Percentiles rank a stretch among this genome's conserved stretches.
Evolutionary conservation across 2,113 vertebrate genomes (phyloP).

Genomic region (Crocuta crocuta): DNA sequence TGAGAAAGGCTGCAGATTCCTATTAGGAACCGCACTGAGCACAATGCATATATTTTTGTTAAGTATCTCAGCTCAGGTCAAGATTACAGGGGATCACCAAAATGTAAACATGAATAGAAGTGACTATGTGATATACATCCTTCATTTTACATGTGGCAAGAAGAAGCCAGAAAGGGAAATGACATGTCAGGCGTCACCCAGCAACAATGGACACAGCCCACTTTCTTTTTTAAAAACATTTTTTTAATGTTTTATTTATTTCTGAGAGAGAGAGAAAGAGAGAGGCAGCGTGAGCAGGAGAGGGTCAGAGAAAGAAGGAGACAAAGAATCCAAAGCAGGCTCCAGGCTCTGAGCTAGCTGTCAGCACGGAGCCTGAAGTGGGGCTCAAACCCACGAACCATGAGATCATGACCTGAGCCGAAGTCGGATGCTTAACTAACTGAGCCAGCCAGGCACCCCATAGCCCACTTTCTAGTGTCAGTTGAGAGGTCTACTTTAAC

Average conservation of each 20-base stretch:
- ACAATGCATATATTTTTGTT: neutral
- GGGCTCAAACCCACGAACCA: no score
- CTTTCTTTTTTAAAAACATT: neutral
- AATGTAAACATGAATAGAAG: neutral
- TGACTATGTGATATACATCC: neutral
- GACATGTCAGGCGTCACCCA: neutral
- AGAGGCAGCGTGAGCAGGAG: no score
- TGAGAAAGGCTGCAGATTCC: neutral
- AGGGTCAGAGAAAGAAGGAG: no score
- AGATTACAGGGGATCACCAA: neutral
- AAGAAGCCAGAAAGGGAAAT: neutral
- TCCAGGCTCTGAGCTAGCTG: no score
- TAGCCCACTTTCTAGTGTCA: neutral
- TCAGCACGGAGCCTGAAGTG: no score
- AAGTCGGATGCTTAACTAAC: no score
- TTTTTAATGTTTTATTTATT: no score
- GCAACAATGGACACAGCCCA: neutral
- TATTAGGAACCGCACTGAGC: neutral
- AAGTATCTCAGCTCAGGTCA: neutral
- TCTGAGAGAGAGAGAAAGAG: no score
- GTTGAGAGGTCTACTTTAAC: neutral
- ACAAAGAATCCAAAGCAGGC: no score
- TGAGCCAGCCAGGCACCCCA: no score
- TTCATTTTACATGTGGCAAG: neutral
- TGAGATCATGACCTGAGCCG: no score